Percentiles rank a stretch among this genome's conserved stretches.
Conservation (phyloP, 2,888 invertebrate genomes). For the Spodoptera littoralis region DNA sequence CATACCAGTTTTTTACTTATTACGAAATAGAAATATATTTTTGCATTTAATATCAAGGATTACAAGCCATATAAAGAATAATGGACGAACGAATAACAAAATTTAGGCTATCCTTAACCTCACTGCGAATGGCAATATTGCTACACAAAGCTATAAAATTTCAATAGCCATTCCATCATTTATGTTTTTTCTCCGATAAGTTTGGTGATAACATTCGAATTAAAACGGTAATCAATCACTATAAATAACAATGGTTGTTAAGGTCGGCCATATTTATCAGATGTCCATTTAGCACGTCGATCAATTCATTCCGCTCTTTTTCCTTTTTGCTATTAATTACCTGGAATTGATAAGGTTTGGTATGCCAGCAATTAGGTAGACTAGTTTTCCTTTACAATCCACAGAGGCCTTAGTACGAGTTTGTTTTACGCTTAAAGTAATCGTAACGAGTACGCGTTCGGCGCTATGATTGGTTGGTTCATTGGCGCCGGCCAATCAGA, state of each 20-base stretch:
- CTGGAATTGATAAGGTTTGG: no score
- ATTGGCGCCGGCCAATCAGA: no score
- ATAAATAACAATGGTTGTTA: constrained; percentile 1
- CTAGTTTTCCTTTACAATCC: background rate
- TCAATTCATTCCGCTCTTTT: constrained; percentile 6
- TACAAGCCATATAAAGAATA: background rate
- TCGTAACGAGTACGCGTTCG: no score
- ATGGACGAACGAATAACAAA: background rate
- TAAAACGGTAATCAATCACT: constrained; percentile 16
- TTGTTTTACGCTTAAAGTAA: no score
- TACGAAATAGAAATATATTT: constrained; percentile 9
- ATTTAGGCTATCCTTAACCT: background rate
- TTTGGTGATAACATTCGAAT: constrained; percentile 18
- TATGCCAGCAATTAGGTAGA: no score
- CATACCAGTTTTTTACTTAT: constrained; percentile 10
- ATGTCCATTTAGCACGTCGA: constrained; percentile 13
- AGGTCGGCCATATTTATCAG: background rate
- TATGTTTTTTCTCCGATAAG: constrained; percentile 11
- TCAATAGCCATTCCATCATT: constrained; percentile 4
- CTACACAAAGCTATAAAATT: constrained; percentile 9
- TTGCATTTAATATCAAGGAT: constrained; percentile 10
- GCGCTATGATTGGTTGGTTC: no score
- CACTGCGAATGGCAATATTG: background rate
- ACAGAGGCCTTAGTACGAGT: no score
- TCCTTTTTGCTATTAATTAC: background rate